A percentile compares a stretch with the other conserved stretches of the same genome.
Conservation (phyloP, 1,140 invertebrate genomes). For the Heliconius nattereri region DNA sequence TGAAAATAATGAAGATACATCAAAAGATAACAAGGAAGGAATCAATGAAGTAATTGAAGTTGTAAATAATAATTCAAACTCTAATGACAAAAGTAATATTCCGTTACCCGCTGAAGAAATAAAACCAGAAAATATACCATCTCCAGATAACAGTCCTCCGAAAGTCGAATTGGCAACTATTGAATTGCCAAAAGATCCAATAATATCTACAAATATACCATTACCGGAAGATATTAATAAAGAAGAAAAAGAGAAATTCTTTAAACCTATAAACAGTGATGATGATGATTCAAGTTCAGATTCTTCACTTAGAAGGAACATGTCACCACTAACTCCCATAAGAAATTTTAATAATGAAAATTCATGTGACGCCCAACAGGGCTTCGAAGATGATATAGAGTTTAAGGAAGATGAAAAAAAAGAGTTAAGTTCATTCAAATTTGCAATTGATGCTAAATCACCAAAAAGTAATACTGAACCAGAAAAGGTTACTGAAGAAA, state of each 20-base stretch:
- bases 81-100: constrained; percentile 59
- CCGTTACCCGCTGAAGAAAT: constrained; percentile 69
- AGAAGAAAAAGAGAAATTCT: constrained; percentile 60
- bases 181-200: constrained; percentile 62
- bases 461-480: constrained; percentile 53
- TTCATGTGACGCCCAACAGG: constrained; percentile 75
- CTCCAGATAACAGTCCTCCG: constrained; percentile 62
- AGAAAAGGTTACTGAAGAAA: constrained; percentile 49
- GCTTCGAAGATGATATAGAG: constrained; percentile 69
- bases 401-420: constrained; percentile 61
- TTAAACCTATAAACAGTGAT: constrained; percentile 69
- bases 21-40: constrained; percentile 50
- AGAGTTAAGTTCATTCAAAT: constrained; percentile 69
- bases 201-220: constrained; percentile 62
- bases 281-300: constrained; percentile 72
- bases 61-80: constrained; percentile 77
- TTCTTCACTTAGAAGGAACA: constrained; percentile 69
- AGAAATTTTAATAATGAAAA: constrained; percentile 77
- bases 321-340: constrained; percentile 76
- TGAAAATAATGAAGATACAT: constrained; percentile 84
- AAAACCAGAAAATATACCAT: constrained; percentile 68
- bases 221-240: constrained; percentile 58
- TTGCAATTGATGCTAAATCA: constrained; percentile 64
- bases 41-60: constrained; percentile 81
- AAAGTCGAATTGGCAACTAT: constrained; percentile 66